Evolutionary conservation across 2,888 invertebrate genomes (phyloP), one percentile per base, ranked within the genome.

Genomic region (Nudaria mundana): DNA sequence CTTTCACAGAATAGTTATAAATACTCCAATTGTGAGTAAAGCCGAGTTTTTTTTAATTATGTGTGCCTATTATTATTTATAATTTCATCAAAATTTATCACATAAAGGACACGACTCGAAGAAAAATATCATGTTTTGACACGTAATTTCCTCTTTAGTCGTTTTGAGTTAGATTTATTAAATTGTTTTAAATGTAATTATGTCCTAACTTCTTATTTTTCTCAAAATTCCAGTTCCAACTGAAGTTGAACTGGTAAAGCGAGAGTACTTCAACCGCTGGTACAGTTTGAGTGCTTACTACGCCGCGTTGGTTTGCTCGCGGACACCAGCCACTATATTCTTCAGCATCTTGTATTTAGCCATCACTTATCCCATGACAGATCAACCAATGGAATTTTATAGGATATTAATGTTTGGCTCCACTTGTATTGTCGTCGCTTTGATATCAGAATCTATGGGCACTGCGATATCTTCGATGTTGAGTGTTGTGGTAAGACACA

Each of bases 191-290:
- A n/a, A n/a, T n/a, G n/a, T n/a, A n/a, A n/a, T n/a, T n/a, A n/a
- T n/a, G n/a, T n/a, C n/a, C n/a, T n/a, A n/a, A n/a, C n/a, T n/a
- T n/a, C n/a, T n/a, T n/a, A n/a, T n/a, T n/a, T n/a, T n/a, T n/a
- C n/a, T n/a, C n/a, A n/a, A n/a, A n/a, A n/a, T n/a, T n/a, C n/a
- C 78, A 96, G 96, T 94, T 90, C 96, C 96, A 11, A 89, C 85
- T 28, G 94, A 96, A 83, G 93, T 96, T 0, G 92, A 93, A 55
- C 79, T 95, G 11, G 76, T 96, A 6, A 95, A 95, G 70, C 84
- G 95, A 31, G 96, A 96, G 68, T 93, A 95, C 63, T 96, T 96
- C 69, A 96, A 96, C 74, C 91, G 94, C 31, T 96, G 96, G 96
- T 96, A 96, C 66, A 91, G 93, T 2, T 70, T 96, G 12, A 93